Percentiles rank a stretch among this genome's conserved stretches.
phyloP scores from a whole-genome alignment of 1,140 invertebrate genomes.

The Aphelinus atriplicis region DNA sequence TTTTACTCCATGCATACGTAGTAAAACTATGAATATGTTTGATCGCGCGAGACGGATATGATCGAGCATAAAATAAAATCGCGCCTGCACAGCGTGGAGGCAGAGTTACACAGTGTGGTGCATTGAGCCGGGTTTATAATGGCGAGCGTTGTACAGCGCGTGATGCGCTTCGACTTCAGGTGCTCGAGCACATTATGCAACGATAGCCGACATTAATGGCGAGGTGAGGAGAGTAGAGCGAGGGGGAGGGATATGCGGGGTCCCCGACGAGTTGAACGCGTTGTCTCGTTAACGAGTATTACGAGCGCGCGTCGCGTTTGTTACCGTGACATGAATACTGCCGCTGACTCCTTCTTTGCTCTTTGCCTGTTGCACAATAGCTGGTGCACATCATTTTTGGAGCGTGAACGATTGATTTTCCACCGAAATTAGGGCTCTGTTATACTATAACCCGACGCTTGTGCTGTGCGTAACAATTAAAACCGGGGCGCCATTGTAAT shows the following conservation, averaged over 20 bases:
- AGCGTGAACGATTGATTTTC: background rate
- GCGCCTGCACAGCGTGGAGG: background rate
- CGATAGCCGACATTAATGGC: constrained; percentile 8
- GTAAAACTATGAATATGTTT: no score
- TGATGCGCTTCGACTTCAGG: no score
- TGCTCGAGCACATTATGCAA: constrained; percentile 7
- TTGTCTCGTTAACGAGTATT: constrained; percentile 15
- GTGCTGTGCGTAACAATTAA: no score
- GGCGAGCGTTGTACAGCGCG: background rate
- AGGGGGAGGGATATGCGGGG: no score
- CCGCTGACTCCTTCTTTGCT: background rate
- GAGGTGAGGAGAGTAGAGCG: no score
- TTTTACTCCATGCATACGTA: no score
- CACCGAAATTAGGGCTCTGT: no score
- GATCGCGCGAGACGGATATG: no score
- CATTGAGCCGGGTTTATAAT: background rate
- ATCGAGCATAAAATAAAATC: no score
- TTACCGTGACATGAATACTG: constrained; percentile 12
- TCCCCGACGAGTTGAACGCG: background rate
- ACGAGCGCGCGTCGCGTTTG: background rate
- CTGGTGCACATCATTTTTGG: constrained; percentile 10
- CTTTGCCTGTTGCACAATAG: background rate
- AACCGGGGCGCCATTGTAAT: no score
- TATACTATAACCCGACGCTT: no score
- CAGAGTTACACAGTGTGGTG: background rate